Percentiles rank a stretch among this genome's conserved stretches.
These are phyloP conservation scores for Ptilorrhoa leucosticta DNA, from an alignment of 2,113 vertebrate genomes.

Conservation along the genomic window DNA sequence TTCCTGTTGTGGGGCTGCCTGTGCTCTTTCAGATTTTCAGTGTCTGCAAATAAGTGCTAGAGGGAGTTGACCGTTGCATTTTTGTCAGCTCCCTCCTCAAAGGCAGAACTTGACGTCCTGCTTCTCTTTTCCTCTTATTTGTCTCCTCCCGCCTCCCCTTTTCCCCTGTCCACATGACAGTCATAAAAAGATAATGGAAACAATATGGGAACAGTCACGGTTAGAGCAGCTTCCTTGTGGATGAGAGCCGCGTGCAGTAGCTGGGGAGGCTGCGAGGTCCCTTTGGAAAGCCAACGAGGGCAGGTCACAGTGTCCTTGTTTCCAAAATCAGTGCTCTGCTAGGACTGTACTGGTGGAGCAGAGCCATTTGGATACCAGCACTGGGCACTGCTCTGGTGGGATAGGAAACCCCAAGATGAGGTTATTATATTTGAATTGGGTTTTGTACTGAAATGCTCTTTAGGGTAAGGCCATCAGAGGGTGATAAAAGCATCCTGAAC, in stretches of 20 bases:
- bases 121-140: conserved; percentile 18
- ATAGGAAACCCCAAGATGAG: background rate
- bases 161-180: conserved; percentile 32
- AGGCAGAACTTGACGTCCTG: background rate
- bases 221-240: conserved; percentile 37
- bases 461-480: conserved; percentile 40
- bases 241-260: background rate
- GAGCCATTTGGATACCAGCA: background rate
- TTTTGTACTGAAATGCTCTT: background rate
- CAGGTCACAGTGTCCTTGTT: background rate
- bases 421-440: background rate
- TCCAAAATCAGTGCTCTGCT: background rate
- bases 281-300: background rate
- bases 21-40: background rate
- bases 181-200: conserved; percentile 61
- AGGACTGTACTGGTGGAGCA: accelerated
- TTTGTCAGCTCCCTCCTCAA: conserved; percentile 31
- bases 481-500: conserved; percentile 16
- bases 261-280: background rate
- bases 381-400: accelerated
- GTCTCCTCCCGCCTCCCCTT: background rate
- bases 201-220: conserved; percentile 1
- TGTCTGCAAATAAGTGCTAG: background rate
- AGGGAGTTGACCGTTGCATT: background rate
- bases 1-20: accelerated